Evolutionary conservation across 1,140 invertebrate genomes (phyloP), one percentile per base, ranked within the genome.

Genomic region (Atta colombica): DNA sequence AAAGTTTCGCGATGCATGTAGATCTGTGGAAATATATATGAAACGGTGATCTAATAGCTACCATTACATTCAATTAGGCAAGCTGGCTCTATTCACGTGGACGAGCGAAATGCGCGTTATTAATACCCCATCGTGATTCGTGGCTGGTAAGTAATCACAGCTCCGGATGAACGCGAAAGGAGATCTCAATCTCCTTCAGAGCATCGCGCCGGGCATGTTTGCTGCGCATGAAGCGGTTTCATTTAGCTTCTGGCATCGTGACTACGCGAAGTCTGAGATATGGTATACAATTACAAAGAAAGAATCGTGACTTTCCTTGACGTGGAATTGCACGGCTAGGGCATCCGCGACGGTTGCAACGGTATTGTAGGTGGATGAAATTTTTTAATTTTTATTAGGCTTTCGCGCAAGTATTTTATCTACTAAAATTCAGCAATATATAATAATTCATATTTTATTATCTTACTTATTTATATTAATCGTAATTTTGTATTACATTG

Each of bases 51-150:
- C 60, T 84, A 89, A 90, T 87, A 65, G 77, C 51, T 49, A 53
- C 58, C 60, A 82, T 86, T 69, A 77, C 77, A 72, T 69, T 87
- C 89, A 90, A 90, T 90, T 90, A 90, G 88, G 28, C 85, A 53
- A 87, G 72, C 66, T 66, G 66, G 72, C 58, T 80, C 61, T 82
- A 89, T 72, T 87, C 85, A 85, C 71, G 85, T 81, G 77, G 77
- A 86, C 55, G 85, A 80, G 55, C 65, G 85, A 86, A 86, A 86
- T 80, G 65, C 85, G 65, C 65, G 85, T 89, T 89, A 90, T 90
- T 90, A 90, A 90, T 90, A 90, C 72, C 72, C 55, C 53, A 89
- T 84, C 88, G 72, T 77, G 88, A 89, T 87, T 82, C 69, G 65
- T 12, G 72, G 72, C 51, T 60, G 51, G 87, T 61, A 77, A 86